phyloP scores from a whole-genome alignment of 2,113 vertebrate genomes.

The Camelus bactrianus region DNA sequence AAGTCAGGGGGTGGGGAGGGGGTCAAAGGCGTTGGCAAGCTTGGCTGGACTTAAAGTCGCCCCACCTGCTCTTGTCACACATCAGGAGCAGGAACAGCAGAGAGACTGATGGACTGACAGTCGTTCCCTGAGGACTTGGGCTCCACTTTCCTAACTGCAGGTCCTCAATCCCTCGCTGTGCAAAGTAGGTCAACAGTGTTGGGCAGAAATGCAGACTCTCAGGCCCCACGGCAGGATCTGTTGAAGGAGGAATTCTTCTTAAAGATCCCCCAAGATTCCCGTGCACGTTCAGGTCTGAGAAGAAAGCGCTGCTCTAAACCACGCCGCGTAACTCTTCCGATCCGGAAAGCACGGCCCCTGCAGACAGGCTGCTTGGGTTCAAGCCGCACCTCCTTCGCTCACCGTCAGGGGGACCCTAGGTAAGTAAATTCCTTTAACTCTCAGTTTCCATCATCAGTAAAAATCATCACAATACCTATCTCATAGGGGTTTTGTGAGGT shows the following conservation, averaged over 20 bases:
- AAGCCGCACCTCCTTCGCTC: neutral
- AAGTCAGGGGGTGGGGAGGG: neutral
- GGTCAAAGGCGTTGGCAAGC: fast-evolving
- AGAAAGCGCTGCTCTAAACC: neutral
- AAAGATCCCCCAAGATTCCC: neutral
- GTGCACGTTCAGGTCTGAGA: neutral
- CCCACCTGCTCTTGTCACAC: neutral
- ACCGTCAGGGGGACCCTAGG: neutral
- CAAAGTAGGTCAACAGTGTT: neutral
- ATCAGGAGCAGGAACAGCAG: neutral
- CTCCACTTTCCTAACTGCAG: too few species aligned
- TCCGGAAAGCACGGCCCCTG: neutral
- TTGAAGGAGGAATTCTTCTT: neutral
- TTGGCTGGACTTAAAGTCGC: neutral
- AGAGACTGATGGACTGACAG: neutral
- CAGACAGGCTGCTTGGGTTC: neutral
- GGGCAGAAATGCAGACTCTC: neutral
- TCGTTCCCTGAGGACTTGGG: neutral
- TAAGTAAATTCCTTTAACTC: neutral
- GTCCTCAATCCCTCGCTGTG: neutral
- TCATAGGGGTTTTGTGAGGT: neutral
- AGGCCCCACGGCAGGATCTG: neutral
- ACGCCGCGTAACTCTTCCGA: neutral
- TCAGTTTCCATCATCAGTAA: neutral
- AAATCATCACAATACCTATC: neutral